Base-by-base conservation (phyloP, 2,888 invertebrate genomes). In the Siphlonurus alternatus region DNA sequence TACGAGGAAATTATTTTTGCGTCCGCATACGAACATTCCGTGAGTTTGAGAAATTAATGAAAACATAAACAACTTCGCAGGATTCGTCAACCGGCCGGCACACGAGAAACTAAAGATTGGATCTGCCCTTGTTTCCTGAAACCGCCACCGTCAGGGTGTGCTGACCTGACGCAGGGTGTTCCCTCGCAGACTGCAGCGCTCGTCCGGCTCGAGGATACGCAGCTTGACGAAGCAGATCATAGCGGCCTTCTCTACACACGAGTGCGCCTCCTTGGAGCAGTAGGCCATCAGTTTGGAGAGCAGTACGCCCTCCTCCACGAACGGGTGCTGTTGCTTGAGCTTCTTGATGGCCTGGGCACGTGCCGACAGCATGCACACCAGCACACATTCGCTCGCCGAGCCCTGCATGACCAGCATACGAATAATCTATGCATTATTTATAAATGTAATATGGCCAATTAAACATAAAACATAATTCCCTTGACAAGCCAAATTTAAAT, bases 221-320 rank as follows among this genome's bases (percentile, higher is more conserved):
- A 94, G 76, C 74, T 93, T 94, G 10, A 93, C 93, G 72, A 94
- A 93, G 71, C 87, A 87, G 70, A 94, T 93, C 93, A 94, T 93
- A 1, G 93, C 93, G 2, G 92, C 90, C 74, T 94, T 94, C 75
- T 94, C 93, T 2, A 93, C 93, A 72, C 91, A 91, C 38, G 93
- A 93, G 75, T 94, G 94, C 24, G 93, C 88, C 75, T 93, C 92
- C 72, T 87, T 88, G 38, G 90, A 90, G 75, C 91, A 92, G 73
- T 92, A 92, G 23, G 93, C 96, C 81, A 97, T 96, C 63, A 97
- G 80, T 76, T 93, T 94, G 7, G 94, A 90, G 51, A 97, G 80
- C 61, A 97, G 79, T 51, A 89, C 83, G 0, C 93, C 93, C 74
- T 97, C 97, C 74, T 94, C 93, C 23, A 90, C 86, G 69, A 87